A percentile compares a stretch with the other conserved stretches of the same genome.
Conservation (phyloP, 2,888 invertebrate genomes). For the Macrophya alboannulata region DNA sequence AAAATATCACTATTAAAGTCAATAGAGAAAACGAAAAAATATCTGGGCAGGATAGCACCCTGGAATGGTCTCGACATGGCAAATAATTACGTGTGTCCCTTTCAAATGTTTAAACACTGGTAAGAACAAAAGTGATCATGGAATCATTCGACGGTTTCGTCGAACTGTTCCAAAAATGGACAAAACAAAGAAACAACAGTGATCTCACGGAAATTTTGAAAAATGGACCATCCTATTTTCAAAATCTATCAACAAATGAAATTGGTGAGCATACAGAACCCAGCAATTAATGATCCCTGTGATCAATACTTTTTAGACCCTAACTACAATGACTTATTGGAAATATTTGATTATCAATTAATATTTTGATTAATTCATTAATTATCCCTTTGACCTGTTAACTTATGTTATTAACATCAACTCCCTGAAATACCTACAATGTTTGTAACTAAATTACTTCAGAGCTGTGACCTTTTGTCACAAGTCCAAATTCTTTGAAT, state of each 20-base stretch:
- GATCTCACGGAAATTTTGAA: slow-evolving; percentile 62
- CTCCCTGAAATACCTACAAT: too few relatives aligned
- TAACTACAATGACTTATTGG: background rate
- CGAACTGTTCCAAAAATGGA: slow-evolving; percentile 62
- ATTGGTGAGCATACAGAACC: slow-evolving; percentile 61
- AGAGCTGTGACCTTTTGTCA: too few relatives aligned
- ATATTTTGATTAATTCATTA: too few relatives aligned
- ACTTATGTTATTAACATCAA: too few relatives aligned
- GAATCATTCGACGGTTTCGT: slow-evolving; percentile 67
- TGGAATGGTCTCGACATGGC: background rate
- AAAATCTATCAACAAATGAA: slow-evolving; percentile 65
- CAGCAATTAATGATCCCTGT: background rate
- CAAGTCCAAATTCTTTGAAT: too few relatives aligned
- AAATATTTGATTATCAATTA: too few relatives aligned
- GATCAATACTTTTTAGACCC: background rate
- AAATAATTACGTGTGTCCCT: slow-evolving; percentile 11
- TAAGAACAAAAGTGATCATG: slow-evolving; percentile 58
- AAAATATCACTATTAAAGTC: background rate
- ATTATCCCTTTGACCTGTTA: too few relatives aligned
- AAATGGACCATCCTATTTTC: slow-evolving; percentile 64
- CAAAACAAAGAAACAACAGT: slow-evolving; percentile 52
- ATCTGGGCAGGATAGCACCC: background rate
- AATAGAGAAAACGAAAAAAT: background rate
- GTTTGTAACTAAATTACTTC: too few relatives aligned
- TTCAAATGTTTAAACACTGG: background rate